Percentiles rank a stretch among this genome's conserved stretches.
These are phyloP conservation scores for Leptopilina syphax DNA, from an alignment of 2,888 invertebrate species.

Conservation along the genomic window DNA sequence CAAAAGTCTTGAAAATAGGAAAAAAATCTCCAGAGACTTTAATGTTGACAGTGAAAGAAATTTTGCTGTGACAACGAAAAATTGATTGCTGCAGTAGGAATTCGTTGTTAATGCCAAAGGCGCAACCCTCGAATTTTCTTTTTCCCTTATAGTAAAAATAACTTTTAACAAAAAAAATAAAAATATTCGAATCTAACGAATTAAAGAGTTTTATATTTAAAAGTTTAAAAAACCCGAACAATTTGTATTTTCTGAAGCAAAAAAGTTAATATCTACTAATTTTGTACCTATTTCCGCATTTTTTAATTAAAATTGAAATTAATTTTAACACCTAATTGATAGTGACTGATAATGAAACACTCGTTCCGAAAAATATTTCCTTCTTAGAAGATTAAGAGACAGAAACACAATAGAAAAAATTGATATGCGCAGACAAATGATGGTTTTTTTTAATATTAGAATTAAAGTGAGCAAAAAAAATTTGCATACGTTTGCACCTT, in stretches of 20 bases:
- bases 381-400: neutral
- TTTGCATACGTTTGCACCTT: constrained; percentile 60
- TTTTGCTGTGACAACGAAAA: constrained; percentile 27
- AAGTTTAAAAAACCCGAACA: neutral
- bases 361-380: too few species aligned
- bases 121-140: neutral
- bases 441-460: neutral
- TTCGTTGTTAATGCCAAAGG: constrained; percentile 12
- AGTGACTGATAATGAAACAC: too few species aligned
- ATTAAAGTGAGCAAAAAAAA: constrained; percentile 50
- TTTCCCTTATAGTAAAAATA: neutral
- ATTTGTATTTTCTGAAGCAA: neutral
- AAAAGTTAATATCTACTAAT: neutral
- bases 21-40: constrained; percentile 17
- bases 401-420: neutral
- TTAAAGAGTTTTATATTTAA: neutral
- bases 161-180: neutral
- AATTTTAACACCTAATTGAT: too few species aligned
- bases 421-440: neutral
- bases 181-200: neutral
- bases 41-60: constrained; percentile 14
- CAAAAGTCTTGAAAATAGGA: constrained; percentile 4
- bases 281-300: too few species aligned
- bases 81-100: constrained; percentile 25
- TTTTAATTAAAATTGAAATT: too few species aligned